Evolutionary conservation across 2,113 vertebrate species (phyloP).

Genomic region (Gymnorhina tibicen): DNA sequence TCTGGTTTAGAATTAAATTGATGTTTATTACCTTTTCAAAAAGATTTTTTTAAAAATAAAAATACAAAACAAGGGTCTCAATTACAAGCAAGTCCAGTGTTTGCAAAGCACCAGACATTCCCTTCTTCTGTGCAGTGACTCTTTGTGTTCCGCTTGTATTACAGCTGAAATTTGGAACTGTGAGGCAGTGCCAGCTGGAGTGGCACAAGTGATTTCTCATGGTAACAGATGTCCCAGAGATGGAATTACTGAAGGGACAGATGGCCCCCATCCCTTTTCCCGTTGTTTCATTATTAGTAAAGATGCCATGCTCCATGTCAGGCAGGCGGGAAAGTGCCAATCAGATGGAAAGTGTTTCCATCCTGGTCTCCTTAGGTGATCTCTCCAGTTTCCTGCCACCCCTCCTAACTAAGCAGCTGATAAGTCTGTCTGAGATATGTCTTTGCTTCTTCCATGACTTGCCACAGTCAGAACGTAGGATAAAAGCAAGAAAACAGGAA

Average conservation of each 20-base stretch:
- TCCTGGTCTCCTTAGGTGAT: not conserved
- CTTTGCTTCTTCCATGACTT: not conserved
- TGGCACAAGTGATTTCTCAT: constrained; percentile 14
- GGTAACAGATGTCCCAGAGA: constrained; percentile 40
- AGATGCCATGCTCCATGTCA: not conserved
- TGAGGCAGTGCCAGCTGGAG: constrained; percentile 50
- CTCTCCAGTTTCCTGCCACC: not conserved
- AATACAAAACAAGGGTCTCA: not conserved
- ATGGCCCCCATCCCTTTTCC: constrained; percentile 30
- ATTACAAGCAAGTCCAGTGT: not conserved
- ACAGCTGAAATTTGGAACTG: not conserved
- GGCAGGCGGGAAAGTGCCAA: constrained; percentile 4
- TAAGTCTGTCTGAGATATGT: not conserved
- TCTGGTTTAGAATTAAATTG: not conserved
- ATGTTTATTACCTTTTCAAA: not conserved
- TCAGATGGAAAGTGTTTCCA: not conserved
- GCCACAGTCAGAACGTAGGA: not conserved
- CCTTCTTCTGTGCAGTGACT: not conserved
- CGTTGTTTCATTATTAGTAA: constrained; percentile 13
- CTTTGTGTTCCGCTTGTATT: not conserved
- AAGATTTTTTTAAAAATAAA: not conserved
- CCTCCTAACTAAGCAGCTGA: not conserved
- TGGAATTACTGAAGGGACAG: constrained; percentile 30
- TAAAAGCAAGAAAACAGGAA: not conserved
- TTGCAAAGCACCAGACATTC: not conserved